Evolutionary conservation across 2,113 vertebrate genomes (phyloP).

Genomic region (Neogobius melanostomus): DNA sequence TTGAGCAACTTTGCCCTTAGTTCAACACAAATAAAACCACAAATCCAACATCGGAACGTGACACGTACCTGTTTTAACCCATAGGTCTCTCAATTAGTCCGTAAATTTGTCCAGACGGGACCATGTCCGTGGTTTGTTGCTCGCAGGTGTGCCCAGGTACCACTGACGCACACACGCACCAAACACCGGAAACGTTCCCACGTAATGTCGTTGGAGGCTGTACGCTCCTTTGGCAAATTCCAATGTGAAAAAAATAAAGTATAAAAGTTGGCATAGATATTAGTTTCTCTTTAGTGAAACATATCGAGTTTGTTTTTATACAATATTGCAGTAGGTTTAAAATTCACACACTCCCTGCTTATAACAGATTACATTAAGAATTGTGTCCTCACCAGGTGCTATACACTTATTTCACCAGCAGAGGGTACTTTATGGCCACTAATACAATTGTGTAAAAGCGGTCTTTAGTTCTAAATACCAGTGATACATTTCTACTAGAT

Average conservation of each 20-base stretch:
- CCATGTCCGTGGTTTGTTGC: background rate
- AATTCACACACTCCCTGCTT: too few species aligned
- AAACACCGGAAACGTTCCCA: background rate
- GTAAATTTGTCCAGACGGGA: background rate
- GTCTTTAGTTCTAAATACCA: too few species aligned
- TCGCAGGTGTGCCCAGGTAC: constrained; percentile 42
- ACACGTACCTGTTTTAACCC: constrained; percentile 27
- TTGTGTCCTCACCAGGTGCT: background rate
- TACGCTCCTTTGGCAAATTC: background rate
- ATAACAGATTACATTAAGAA: too few species aligned
- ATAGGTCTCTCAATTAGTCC: constrained; percentile 1
- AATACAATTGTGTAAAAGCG: too few species aligned
- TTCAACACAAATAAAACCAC: background rate
- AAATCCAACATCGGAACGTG: accelerated
- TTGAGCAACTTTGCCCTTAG: background rate
- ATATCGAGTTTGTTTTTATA: too few species aligned
- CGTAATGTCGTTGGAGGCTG: background rate
- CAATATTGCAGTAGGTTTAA: too few species aligned
- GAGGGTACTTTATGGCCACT: background rate
- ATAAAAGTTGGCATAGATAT: too few species aligned
- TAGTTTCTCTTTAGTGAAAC: too few species aligned
- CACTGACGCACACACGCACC: constrained; percentile 5
- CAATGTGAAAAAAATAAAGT: too few species aligned
- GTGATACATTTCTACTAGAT: background rate
- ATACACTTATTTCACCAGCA: background rate